A percentile compares a stretch with the other conserved stretches of the same genome.
Conservation (phyloP, 1,140 invertebrate genomes). For the Monomorium pharaonis region DNA sequence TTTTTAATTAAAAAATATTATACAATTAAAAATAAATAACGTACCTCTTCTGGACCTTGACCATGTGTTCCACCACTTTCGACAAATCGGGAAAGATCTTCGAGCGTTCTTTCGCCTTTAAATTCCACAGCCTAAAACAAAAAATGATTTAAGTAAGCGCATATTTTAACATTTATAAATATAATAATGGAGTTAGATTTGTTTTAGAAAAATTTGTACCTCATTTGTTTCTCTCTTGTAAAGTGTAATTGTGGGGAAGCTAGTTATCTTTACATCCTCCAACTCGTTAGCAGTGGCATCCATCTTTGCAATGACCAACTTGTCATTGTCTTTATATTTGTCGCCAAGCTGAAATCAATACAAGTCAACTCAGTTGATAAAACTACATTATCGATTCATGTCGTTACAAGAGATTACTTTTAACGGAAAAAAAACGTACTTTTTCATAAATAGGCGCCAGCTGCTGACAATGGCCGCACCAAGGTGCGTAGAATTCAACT, state of each 20-base stretch:
- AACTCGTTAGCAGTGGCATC: slow-evolving; percentile 99
- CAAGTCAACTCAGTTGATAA: not conserved
- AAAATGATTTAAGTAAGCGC: not conserved
- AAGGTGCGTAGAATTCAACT: slow-evolving; percentile 99
- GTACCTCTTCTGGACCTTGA: slow-evolving; percentile 88
- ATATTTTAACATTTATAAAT: not conserved
- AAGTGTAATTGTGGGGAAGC: slow-evolving; percentile 98
- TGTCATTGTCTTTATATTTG: slow-evolving; percentile 94
- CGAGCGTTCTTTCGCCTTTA: slow-evolving; percentile 97
- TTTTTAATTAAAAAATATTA: not conserved
- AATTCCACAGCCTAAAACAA: slow-evolving; percentile 93
- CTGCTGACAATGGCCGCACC: slow-evolving; percentile 99
- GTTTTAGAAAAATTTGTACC: slow-evolving; percentile 84
- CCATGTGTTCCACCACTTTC: slow-evolving; percentile 91
- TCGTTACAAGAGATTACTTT: not conserved
- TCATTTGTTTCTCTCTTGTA: slow-evolving; percentile 97
- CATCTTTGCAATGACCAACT: slow-evolving; percentile 98
- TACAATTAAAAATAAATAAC: slow-evolving; percentile 50
- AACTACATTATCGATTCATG: not conserved
- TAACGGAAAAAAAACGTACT: slow-evolving; percentile 74
- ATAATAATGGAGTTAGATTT: not conserved
- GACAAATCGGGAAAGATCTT: slow-evolving; percentile 96
- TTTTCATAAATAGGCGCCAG: slow-evolving; percentile 97
- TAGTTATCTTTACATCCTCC: slow-evolving; percentile 96
- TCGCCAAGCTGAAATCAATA: slow-evolving; percentile 88